Percentiles rank a stretch among this genome's conserved stretches.
Evolutionary conservation across 2,888 invertebrate genomes (phyloP).

Genomic region (Macropis europaea): DNA sequence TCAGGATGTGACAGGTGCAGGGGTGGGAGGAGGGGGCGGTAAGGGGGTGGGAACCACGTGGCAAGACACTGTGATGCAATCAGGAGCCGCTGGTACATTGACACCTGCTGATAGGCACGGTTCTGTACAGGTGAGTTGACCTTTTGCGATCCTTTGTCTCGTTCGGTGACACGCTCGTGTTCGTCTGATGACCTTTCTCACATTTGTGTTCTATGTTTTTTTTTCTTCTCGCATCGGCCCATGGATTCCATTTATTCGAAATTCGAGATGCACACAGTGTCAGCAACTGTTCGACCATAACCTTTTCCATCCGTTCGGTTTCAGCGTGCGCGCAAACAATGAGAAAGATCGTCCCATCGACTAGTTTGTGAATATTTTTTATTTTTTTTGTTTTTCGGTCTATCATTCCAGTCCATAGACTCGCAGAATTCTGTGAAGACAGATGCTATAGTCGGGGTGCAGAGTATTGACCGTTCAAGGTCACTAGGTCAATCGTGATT

Average conservation of each 20-base stretch:
- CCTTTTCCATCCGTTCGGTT: background rate
- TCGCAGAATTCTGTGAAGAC: too few relatives aligned
- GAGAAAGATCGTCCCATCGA: too few relatives aligned
- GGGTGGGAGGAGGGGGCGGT: slow-evolving; percentile 80
- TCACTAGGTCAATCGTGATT: too few relatives aligned
- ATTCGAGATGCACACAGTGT: background rate
- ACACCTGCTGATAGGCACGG: slow-evolving; percentile 98
- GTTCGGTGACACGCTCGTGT: slow-evolving; percentile 6
- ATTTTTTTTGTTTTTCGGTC: too few relatives aligned
- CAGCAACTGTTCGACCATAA: background rate
- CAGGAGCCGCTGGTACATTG: slow-evolving; percentile 89
- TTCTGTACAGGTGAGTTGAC: slow-evolving; percentile 92
- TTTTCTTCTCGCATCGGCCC: background rate
- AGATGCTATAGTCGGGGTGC: too few relatives aligned
- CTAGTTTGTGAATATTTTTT: too few relatives aligned
- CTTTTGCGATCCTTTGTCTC: slow-evolving; percentile 47
- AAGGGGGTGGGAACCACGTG: slow-evolving; percentile 90
- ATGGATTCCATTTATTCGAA: background rate
- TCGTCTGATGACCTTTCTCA: background rate
- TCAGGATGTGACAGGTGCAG: slow-evolving; percentile 78
- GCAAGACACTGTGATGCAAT: slow-evolving; percentile 92
- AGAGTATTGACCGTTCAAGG: too few relatives aligned
- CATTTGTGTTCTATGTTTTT: background rate
- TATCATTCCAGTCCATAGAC: too few relatives aligned
- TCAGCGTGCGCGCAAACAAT: background rate